phyloP scores from a whole-genome alignment of 2,888 invertebrate species.

The Schizaphis graminum region DNA sequence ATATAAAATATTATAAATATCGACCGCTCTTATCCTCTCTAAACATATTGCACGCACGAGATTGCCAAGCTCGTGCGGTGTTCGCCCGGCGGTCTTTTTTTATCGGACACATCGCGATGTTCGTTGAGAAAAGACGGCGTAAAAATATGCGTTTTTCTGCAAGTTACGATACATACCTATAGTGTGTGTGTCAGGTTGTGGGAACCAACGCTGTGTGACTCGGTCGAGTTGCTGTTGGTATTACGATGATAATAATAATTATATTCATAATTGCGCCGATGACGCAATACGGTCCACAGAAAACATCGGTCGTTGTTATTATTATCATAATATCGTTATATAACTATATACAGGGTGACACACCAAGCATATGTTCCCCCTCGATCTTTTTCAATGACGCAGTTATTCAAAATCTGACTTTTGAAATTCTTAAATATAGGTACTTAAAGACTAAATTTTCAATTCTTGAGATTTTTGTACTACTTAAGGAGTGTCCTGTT shows the following conservation, averaged over 20 bases:
- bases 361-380: too few relatives aligned
- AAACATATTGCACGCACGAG: background rate
- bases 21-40: background rate
- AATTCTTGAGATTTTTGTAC: too few relatives aligned
- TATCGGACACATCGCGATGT: background rate
- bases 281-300: constrained; percentile 16
- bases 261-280: constrained; percentile 15
- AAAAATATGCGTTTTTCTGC: background rate
- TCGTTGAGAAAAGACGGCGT: background rate
- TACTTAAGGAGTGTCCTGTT: too few relatives aligned
- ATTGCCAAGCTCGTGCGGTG: background rate
- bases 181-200: background rate
- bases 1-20: background rate
- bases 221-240: background rate
- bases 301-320: background rate
- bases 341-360: background rate
- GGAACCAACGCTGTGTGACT: background rate
- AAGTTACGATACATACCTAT: background rate
- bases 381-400: too few relatives aligned
- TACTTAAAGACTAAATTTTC: too few relatives aligned
- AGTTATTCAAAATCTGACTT: too few relatives aligned
- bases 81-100: background rate
- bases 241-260: constrained; percentile 10
- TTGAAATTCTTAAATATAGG: too few relatives aligned
- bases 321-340: constrained; percentile 22